A percentile compares a stretch with the other conserved stretches of the same genome.
Conservation (phyloP, 2,797 vertebrate genomes). For the Harpagifer antarcticus region DNA sequence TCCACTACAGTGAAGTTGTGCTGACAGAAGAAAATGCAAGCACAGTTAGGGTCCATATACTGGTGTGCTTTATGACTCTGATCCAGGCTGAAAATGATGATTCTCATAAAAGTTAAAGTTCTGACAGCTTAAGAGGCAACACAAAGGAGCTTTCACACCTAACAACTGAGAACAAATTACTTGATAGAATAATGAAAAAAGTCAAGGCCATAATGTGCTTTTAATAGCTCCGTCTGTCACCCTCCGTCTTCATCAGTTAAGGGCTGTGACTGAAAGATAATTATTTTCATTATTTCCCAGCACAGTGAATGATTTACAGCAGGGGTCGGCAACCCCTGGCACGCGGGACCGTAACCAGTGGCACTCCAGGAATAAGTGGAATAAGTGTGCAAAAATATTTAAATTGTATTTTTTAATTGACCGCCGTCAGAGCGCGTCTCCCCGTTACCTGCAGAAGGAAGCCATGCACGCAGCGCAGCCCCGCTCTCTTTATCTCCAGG, state of each 20-base stretch:
- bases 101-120: conserved; percentile 65
- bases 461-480: too few relatives aligned
- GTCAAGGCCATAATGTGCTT: conserved; percentile 56
- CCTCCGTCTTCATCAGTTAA: conserved; percentile 47
- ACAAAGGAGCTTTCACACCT: conserved; percentile 47
- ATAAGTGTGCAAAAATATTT: too few relatives aligned
- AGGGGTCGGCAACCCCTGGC: too few relatives aligned
- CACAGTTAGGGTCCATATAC: conserved; percentile 33
- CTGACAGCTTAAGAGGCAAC: conserved; percentile 67
- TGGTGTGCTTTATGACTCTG: conserved; percentile 60
- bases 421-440: too few relatives aligned
- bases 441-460: too few relatives aligned
- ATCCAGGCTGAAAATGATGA: conserved; percentile 72
- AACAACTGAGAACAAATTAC: conserved; percentile 66
- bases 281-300: conserved; percentile 46
- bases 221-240: conserved; percentile 56
- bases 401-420: too few relatives aligned
- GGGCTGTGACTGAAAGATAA: conserved; percentile 47
- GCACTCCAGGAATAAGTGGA: too few relatives aligned
- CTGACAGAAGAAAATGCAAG: conserved; percentile 48
- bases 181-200: conserved; percentile 67
- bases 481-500: too few relatives aligned
- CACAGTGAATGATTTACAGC: conserved; percentile 21
- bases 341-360: too few relatives aligned
- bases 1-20: conserved; percentile 28